These are phyloP conservation scores for Corythornis leucogaster DNA, from an alignment of 2,797 vertebrate species.

Conservation along the genomic window DNA sequence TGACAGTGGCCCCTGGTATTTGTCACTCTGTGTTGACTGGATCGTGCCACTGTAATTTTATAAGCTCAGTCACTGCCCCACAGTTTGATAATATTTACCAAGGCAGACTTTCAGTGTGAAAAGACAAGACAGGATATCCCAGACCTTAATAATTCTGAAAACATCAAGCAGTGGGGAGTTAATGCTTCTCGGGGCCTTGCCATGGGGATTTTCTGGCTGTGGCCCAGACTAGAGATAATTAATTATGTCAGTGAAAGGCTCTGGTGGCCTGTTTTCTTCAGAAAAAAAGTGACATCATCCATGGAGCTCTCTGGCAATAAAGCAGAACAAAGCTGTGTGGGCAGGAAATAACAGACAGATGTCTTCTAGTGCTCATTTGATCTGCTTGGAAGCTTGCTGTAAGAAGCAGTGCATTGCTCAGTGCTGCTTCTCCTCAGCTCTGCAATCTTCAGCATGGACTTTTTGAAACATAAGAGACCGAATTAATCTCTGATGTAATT, in stretches of 20 bases:
- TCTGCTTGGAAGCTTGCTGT: slow-evolving; percentile 70
- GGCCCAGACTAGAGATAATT: slow-evolving; percentile 83
- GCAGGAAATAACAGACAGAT: slow-evolving; percentile 84
- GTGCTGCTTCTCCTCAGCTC: slow-evolving; percentile 47
- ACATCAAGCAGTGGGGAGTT: slow-evolving; percentile 72
- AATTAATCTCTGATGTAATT: slow-evolving; percentile 48
- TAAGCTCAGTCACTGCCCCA: slow-evolving; percentile 35
- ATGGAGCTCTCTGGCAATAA: slow-evolving; percentile 78
- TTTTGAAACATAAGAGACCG: slow-evolving; percentile 24
- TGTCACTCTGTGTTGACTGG: slow-evolving; percentile 45
- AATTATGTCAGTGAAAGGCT: slow-evolving; percentile 84
- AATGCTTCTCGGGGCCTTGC: slow-evolving; percentile 70
- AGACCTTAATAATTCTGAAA: slow-evolving; percentile 55
- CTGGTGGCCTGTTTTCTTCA: slow-evolving; percentile 81
- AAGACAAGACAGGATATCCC: slow-evolving; percentile 41
- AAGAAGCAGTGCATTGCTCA: slow-evolving; percentile 51
- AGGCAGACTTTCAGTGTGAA: slow-evolving; percentile 49
- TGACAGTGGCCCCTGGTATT: slow-evolving; percentile 42
- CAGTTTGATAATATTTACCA: slow-evolving; percentile 35
- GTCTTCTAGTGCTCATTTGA: slow-evolving; percentile 78
- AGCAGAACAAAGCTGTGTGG: slow-evolving; percentile 80
- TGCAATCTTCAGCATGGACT: neutral
- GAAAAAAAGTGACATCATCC: slow-evolving; percentile 83
- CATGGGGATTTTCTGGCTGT: slow-evolving; percentile 78
- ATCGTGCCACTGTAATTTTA: slow-evolving; percentile 49